Percentiles rank a stretch among this genome's conserved stretches.
These are phyloP conservation scores for Axis porcinus DNA, from an alignment of 2,113 vertebrate species.

Conservation along the genomic window DNA sequence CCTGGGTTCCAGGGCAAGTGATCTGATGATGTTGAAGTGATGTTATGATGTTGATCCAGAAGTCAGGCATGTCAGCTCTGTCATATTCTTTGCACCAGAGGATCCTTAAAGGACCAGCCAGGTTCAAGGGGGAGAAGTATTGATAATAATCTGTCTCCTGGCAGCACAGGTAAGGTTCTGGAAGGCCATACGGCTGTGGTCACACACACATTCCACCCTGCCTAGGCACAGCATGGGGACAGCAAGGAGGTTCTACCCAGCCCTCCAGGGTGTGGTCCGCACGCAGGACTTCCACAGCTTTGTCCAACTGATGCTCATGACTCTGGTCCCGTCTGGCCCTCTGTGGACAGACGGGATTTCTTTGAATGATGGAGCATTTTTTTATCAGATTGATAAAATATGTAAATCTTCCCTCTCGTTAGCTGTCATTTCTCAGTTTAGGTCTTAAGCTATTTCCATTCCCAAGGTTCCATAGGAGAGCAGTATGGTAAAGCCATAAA, in stretches of 20 bases:
- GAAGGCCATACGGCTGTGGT: neutral
- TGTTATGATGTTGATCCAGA: neutral
- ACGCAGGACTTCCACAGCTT: neutral
- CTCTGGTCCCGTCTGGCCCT: neutral
- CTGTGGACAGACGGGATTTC: neutral
- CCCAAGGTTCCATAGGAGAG: neutral
- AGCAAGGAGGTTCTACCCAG: fast-evolving
- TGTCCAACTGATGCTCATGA: neutral
- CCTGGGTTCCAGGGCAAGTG: neutral
- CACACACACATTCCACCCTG: neutral
- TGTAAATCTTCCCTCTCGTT: neutral
- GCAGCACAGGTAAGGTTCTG: neutral
- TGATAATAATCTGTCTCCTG: neutral
- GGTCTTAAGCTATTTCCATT: neutral
- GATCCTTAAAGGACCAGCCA: neutral
- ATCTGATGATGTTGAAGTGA: too few relatives aligned
- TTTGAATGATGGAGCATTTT: neutral
- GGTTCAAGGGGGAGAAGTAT: neutral
- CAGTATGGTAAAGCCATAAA: neutral
- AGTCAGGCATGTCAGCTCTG: neutral
- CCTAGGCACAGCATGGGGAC: neutral
- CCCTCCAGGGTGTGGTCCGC: neutral
- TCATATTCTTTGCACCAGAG: neutral
- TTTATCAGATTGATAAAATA: neutral
- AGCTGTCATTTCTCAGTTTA: neutral